phyloP scores from a whole-genome alignment of 2,113 vertebrate species.

The Cephalophus harveyi region DNA sequence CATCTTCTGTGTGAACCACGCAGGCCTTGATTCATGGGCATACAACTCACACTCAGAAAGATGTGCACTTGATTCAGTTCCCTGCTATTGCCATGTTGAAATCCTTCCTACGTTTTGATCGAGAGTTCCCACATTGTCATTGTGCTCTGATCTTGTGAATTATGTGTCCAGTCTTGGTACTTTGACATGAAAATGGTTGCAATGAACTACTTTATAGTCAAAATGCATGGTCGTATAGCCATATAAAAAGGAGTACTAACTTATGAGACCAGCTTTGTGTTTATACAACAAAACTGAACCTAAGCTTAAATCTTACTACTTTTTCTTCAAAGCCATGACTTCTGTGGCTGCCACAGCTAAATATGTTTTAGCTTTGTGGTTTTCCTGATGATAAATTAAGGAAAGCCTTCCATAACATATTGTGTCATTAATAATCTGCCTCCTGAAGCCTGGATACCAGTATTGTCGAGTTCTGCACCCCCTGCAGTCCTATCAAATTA shows the following conservation, averaged over 20 bases:
- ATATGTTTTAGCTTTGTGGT: slow-evolving; percentile 8
- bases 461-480: not conserved
- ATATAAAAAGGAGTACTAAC: not conserved
- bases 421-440: slow-evolving; percentile 58
- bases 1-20: not conserved
- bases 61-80: fast-evolving
- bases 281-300: not conserved
- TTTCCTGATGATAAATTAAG: slow-evolving; percentile 55
- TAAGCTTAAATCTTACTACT: slow-evolving; percentile 25
- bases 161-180: not conserved
- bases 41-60: not conserved
- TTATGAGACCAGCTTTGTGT: not conserved
- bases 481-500: slow-evolving; percentile 51
- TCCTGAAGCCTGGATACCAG: slow-evolving; percentile 26
- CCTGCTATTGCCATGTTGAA: not conserved
- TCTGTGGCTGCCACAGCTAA: not conserved
- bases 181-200: not conserved
- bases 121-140: not conserved
- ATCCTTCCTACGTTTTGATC: not conserved
- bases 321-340: not conserved
- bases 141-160: not conserved
- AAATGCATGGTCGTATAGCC: not conserved
- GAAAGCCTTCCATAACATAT: slow-evolving; percentile 18
- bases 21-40: not conserved
- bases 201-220: not conserved